These are phyloP conservation scores for Biston stratarius DNA, from an alignment of 2,888 invertebrate species.

Conservation along the genomic window DNA sequence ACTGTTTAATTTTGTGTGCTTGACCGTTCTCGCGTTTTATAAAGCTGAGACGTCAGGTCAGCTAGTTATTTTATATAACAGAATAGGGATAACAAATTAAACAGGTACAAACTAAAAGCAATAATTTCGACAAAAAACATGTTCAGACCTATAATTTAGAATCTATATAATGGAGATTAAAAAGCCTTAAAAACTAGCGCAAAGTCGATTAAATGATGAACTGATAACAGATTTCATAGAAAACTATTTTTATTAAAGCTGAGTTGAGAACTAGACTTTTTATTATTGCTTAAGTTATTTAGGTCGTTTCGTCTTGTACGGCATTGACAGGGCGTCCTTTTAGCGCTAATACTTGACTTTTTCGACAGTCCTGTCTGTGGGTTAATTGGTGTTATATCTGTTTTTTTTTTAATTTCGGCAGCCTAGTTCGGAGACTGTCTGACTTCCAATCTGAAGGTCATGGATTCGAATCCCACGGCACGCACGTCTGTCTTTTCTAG, in stretches of 20 bases:
- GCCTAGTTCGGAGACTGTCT: no score
- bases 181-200: background rate
- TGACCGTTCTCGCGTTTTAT: no score
- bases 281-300: conserved; percentile 19
- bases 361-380: no score
- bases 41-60: no score
- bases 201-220: conserved; percentile 30
- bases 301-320: conserved; percentile 26
- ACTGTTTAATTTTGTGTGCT: no score
- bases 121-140: background rate
- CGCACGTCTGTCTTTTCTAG: no score
- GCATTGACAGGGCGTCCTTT: conserved; percentile 11
- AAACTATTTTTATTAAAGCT: conserved; percentile 20
- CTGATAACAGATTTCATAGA: conserved; percentile 28
- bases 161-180: background rate
- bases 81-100: background rate
- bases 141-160: conserved; percentile 7
- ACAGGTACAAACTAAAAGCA: background rate
- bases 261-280: conserved; percentile 17
- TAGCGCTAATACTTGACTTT: background rate
- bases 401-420: no score
- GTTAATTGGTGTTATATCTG: no score
- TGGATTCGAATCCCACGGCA: no score
- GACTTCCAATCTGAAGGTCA: no score
- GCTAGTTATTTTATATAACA: no score